Base-by-base conservation (phyloP, 2,888 invertebrate genomes). In the Eupithecia dodoneata region DNA sequence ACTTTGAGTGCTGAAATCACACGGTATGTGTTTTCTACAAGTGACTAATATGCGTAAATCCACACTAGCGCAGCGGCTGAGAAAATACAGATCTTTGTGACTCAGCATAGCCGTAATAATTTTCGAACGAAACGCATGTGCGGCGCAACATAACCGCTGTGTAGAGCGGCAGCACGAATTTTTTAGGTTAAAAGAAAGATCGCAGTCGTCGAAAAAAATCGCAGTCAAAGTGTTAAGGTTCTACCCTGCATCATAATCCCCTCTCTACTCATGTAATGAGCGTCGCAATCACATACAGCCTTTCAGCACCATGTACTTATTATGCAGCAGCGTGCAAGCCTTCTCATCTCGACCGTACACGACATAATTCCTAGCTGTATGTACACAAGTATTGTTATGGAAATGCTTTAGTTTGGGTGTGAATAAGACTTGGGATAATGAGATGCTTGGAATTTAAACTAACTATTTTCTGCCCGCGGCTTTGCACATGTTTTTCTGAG, bases 221-320 rank as follows among this genome's bases (percentile, higher is more conserved):
- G n/a, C n/a, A n/a, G n/a, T n/a, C n/a, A n/a, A n/a, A n/a, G n/a
- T n/a, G n/a, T n/a, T n/a, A 30, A 70, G 30, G 12, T 9, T 15
- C 30, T 52, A 1, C 6, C 55, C 55, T 18, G 52, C 52, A 59
- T 9, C 10, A 9, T 10, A 12, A 18, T 42, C 65, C n/a, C 70
- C 66, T 45, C 76, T 67, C 76, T 72, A 49, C 55, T 49, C 44
- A n/a, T 49, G 71, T 76, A 81, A 80, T 52, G 80, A 80, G 78
- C 78, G 76, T 2, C 74, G 76, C 74, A 77, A 76, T 75, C 72
- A 73, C 72, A 42, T 44, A 69, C 70, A 74, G 59, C 52, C 52
- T 70, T 71, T 71, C 65, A 70, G 49, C 73, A 76, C 59, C 76
- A 76, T 70, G 73, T 78, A 76, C 70, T 79, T 71, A 79, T 79